These are phyloP conservation scores for Acanthisitta chloris DNA, from an alignment of 2,113 vertebrate species.

Conservation along the genomic window DNA sequence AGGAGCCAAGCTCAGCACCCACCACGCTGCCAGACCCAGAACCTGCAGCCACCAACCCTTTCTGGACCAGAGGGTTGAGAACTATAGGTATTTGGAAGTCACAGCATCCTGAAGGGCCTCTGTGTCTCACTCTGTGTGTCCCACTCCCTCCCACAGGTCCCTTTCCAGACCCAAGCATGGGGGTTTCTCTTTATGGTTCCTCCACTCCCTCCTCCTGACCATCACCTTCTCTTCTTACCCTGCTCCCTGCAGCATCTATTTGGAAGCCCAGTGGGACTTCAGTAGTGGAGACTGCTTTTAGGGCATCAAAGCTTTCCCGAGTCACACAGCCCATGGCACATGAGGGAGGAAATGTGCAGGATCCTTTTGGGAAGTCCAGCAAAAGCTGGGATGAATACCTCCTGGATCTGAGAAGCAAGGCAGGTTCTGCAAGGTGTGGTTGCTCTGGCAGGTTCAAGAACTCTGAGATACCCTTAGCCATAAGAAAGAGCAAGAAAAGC, in stretches of 20 bases:
- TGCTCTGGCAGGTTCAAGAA: background rate
- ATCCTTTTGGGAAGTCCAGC: background rate
- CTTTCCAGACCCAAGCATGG: background rate
- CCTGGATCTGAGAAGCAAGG: background rate
- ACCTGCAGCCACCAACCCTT: background rate
- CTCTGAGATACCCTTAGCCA: background rate
- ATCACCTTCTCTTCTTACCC: background rate
- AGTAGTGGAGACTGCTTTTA: background rate
- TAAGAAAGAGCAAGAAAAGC: background rate
- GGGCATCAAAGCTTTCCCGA: background rate
- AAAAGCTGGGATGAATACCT: background rate
- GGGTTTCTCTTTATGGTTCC: background rate
- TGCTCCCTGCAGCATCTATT: background rate
- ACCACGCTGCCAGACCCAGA: fast-evolving
- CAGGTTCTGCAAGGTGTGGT: background rate
- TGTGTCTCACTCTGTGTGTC: background rate
- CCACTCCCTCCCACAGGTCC: background rate
- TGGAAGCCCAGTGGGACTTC: background rate
- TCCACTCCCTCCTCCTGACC: background rate
- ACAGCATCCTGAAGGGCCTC: background rate
- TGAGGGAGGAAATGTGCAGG: background rate
- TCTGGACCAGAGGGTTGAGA: background rate
- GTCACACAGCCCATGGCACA: background rate
- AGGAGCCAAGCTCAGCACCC: background rate
- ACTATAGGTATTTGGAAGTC: background rate